phyloP scores from a whole-genome alignment of 2,888 invertebrate genomes.

The Alloplasta piceator region DNA sequence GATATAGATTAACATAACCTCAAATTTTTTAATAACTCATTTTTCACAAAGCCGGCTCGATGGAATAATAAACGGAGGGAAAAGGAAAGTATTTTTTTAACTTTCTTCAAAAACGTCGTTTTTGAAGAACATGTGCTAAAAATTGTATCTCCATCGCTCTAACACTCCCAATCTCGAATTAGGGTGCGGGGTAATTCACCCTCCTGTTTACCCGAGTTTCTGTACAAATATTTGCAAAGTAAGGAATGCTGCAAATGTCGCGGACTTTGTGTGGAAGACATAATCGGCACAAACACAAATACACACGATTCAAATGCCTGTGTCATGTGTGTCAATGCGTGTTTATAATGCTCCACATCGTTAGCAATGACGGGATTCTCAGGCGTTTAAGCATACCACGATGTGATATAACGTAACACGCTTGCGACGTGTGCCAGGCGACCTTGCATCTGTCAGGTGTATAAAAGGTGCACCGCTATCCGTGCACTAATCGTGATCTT shows the following conservation, averaged over 20 bases:
- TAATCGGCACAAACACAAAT: neutral
- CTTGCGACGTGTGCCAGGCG: constrained; percentile 75
- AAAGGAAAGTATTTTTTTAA: no score
- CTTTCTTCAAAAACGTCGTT: no score
- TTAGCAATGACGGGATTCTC: constrained; percentile 73
- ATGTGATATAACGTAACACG: constrained; percentile 80
- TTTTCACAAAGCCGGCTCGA: no score
- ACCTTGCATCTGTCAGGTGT: constrained; percentile 75
- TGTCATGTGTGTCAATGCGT: constrained; percentile 1
- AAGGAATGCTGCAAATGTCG: neutral
- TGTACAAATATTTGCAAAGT: no score
- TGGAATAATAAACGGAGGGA: no score
- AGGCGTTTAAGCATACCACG: constrained; percentile 62
- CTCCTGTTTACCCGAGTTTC: no score
- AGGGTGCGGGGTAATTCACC: no score
- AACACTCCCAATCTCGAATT: no score
- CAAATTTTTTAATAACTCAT: no score
- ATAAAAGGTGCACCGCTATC: constrained; percentile 56
- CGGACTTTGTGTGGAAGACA: neutral
- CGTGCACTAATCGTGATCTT: constrained; percentile 45
- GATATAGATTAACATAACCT: no score
- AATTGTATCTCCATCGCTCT: no score
- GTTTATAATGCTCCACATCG: constrained; percentile 54
- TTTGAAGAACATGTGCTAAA: no score
- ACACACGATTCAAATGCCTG: neutral